phyloP scores from a whole-genome alignment of 2,113 vertebrate genomes.

The Onychostruthus taczanowskii region DNA sequence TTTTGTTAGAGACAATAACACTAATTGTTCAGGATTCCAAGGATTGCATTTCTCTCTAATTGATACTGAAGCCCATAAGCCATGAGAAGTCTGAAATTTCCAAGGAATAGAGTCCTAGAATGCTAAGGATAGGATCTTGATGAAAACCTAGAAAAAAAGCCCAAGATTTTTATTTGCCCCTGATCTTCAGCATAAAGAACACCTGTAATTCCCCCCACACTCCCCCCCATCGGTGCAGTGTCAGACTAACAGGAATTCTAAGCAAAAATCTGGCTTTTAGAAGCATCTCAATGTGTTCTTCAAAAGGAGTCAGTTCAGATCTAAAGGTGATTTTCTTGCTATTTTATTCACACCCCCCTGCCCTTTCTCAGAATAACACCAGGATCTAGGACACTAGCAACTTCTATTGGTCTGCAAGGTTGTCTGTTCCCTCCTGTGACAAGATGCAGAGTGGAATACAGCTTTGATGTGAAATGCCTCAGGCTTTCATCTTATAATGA shows the following conservation, averaged over 20 bases:
- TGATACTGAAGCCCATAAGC: not conserved
- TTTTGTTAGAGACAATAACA: not conserved
- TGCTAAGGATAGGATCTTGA: not conserved
- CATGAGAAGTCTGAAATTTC: not conserved
- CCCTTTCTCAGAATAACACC: not conserved
- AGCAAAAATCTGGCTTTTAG: not conserved
- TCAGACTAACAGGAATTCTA: not conserved
- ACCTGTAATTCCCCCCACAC: accelerated
- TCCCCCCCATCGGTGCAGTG: not conserved
- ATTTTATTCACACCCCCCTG: not conserved
- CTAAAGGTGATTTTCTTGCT: not conserved
- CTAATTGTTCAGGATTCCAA: not conserved
- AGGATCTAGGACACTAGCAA: not conserved
- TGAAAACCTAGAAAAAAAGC: not conserved
- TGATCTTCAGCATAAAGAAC: not conserved
- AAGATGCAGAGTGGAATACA: not conserved
- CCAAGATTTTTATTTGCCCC: not conserved
- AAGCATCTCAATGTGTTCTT: not conserved
- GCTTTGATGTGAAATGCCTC: conserved; percentile 43
- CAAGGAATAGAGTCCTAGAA: not conserved
- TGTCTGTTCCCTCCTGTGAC: not conserved
- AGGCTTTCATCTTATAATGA: conserved; percentile 5
- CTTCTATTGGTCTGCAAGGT: not conserved
- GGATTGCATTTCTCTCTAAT: not conserved
- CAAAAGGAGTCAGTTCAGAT: not conserved